Conservation (phyloP, 2,797 vertebrate genomes). For the Babyrousa celebensis region DNA sequence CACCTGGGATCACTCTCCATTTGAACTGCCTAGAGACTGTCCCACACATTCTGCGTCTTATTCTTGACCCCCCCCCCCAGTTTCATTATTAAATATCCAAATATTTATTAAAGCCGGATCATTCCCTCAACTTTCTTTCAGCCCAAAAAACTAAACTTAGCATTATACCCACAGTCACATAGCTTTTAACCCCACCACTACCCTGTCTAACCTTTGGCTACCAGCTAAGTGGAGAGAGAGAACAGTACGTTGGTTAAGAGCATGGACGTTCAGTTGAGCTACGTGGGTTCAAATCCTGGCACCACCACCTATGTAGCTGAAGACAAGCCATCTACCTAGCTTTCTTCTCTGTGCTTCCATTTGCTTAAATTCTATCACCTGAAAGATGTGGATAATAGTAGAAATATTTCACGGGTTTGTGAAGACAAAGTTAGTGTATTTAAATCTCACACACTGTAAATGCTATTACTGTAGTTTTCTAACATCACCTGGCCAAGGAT, state of each 20-base stretch:
- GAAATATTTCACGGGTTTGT: not conserved
- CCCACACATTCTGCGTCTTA: not conserved
- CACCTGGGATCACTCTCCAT: too few species aligned
- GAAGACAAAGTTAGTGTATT: not conserved
- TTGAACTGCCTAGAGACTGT: not conserved
- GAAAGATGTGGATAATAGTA: not conserved
- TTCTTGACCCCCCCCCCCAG: not conserved
- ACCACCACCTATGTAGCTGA: not conserved
- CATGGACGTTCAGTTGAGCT: not conserved
- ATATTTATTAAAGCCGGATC: not conserved
- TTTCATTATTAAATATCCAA: not conserved
- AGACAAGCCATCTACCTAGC: not conserved
- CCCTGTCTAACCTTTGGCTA: not conserved
- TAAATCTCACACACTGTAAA: not conserved
- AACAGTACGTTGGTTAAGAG: not conserved
- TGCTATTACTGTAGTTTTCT: not conserved
- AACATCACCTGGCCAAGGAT: not conserved
- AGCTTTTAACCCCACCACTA: not conserved
- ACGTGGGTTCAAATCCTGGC: not conserved
- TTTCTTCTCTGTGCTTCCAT: not conserved
- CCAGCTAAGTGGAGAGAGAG: not conserved
- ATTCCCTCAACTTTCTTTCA: not conserved
- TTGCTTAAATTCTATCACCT: not conserved
- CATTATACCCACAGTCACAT: not conserved
- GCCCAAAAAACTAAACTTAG: not conserved